Base-by-base conservation (phyloP, 2,797 vertebrate genomes). In the Clarias platycephalus region DNA sequence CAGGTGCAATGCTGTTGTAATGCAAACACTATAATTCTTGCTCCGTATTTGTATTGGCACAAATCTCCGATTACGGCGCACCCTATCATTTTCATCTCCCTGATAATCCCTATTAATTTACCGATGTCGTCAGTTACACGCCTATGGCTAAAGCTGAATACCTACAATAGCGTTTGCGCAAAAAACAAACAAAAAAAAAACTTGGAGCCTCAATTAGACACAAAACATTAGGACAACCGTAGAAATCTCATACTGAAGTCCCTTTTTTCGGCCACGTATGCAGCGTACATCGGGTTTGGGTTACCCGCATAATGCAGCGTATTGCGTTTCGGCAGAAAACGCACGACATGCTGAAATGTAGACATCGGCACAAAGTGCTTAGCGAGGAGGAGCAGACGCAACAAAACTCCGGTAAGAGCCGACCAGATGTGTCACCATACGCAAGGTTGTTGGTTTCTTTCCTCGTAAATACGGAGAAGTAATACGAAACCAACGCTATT, bases 301-400 rank as follows among this genome's bases (percentile, higher is more conserved):
- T 94, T 94, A 93, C 93, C 82, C 4, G 80, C 82, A 90, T 91
- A 93, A 91, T 88, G 85, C 90, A 89, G 88, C 86, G 86, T 83
- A 86, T 85, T 92, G 90, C 67, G 88, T 90, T 93, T 93, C 91
- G 92, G 92, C 90, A 91, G 87, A 91, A 92, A 91, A 86, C 58
- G 66, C 40, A 84, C 24, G 87, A 86, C 78, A 87, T 62, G 22
- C 74, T 91, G 92, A 92, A 94, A 93, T 91, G 90, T 88, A 90
- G 91, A 91, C 82, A n/a, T 88, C 83, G 86, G 83, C 84, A 90
- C 75, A 90, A 92, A 90, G 86, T 88, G 91, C 92, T 92, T 89
- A 92, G 87, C 89, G 88, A 93, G 91, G 89, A 93, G 91, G 90
- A 71, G 84, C 90, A 92, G 88, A 89, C 76, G 87, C 88, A 87